Conservation (phyloP, 2,113 vertebrate species). For the Lasiurus borealis region DNA sequence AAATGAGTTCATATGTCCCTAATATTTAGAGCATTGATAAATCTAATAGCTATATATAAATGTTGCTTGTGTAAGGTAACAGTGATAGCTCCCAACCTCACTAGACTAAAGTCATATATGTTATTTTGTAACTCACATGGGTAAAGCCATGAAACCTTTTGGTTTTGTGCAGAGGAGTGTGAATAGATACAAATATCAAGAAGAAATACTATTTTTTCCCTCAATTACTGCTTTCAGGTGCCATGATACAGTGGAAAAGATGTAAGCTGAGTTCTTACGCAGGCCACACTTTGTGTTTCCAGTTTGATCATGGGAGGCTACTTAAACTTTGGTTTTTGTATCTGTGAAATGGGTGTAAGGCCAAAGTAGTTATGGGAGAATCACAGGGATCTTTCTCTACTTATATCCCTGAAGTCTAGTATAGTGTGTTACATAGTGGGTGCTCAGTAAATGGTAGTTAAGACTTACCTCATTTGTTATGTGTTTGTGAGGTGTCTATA, state of each 20-base stretch:
- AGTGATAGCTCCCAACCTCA: not conserved
- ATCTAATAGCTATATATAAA: not conserved
- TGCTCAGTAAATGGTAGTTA: not conserved
- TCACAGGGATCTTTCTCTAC: not conserved
- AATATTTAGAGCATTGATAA: constrained; percentile 29
- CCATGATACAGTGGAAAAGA: not conserved
- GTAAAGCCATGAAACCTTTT: not conserved
- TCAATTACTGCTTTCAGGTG: not conserved
- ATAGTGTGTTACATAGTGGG: no score
- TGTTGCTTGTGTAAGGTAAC: constrained; percentile 6
- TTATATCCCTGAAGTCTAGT: not conserved
- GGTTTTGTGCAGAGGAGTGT: not conserved
- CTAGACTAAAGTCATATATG: not conserved
- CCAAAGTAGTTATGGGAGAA: not conserved
- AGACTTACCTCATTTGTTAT: not conserved
- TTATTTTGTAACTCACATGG: constrained; percentile 20
- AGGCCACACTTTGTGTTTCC: not conserved
- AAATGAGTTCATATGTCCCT: constrained; percentile 12
- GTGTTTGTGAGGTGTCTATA: not conserved
- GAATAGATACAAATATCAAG: constrained; percentile 2
- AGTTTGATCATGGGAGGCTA: not conserved
- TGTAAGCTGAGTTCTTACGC: not conserved
- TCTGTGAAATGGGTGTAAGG: not conserved
- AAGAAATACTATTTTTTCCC: not conserved
- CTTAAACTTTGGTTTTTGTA: not conserved